A percentile compares a stretch with the other conserved stretches of the same genome.
Evolutionary conservation across 2,888 invertebrate genomes (phyloP).

Genomic region (Pterobdella sp.): DNA sequence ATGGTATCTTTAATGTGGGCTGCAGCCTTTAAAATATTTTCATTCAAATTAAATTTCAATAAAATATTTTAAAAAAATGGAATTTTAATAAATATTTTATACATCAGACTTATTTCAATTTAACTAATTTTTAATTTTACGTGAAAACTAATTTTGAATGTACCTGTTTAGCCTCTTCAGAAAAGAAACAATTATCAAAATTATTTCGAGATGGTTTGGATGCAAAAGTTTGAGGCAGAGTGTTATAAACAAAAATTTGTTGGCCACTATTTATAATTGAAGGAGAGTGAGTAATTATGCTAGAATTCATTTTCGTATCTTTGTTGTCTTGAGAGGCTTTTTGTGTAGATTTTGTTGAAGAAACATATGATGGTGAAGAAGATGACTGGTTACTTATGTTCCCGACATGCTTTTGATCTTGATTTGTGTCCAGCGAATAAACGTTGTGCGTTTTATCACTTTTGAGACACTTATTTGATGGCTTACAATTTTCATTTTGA

Average conservation of each 20-base stretch:
- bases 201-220: not conserved
- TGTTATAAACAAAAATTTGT: not conserved
- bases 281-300: not conserved
- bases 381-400: not conserved
- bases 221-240: not conserved
- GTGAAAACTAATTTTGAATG: not conserved
- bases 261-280: not conserved
- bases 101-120: too few relatives aligned
- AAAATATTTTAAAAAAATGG: too few relatives aligned
- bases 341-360: not conserved
- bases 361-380: not conserved
- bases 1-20: constrained; percentile 23
- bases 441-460: too few relatives aligned
- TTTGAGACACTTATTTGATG: too few relatives aligned
- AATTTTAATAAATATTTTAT: too few relatives aligned
- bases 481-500: not conserved
- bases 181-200: constrained; percentile 5
- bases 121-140: too few relatives aligned
- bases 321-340: not conserved
- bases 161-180: constrained; percentile 25
- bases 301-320: not conserved
- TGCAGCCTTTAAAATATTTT: constrained; percentile 24
- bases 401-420: not conserved
- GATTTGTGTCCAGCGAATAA: too few relatives aligned
- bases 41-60: too few relatives aligned